These are phyloP conservation scores for Seriola rivoliana DNA, from an alignment of 2,113 vertebrate genomes.

Conservation along the genomic window DNA sequence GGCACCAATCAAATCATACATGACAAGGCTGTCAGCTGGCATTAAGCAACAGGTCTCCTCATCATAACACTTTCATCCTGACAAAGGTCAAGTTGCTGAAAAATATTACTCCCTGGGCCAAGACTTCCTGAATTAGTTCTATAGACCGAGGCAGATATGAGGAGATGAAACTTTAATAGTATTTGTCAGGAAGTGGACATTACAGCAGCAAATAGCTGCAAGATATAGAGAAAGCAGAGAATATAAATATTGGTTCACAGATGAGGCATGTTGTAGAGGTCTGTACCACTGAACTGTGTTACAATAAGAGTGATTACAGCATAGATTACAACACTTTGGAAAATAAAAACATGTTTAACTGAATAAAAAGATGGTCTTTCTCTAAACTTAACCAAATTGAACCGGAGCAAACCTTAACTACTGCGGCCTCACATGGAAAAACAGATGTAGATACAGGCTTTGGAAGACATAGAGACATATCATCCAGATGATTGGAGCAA, in stretches of 20 bases:
- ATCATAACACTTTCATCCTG: constrained; percentile 28
- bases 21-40: constrained; percentile 52
- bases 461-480: too few relatives aligned
- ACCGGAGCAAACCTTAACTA: neutral
- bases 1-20: constrained; percentile 57
- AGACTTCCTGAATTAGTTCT: constrained; percentile 33
- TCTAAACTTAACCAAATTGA: neutral
- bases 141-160: constrained; percentile 12
- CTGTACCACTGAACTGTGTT: neutral
- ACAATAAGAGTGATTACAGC: too few relatives aligned
- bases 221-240: neutral
- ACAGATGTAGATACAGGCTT: neutral
- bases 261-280: neutral
- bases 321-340: neutral
- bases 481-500: too few relatives aligned
- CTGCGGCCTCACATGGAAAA: neutral
- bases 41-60: constrained; percentile 56
- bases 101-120: constrained; percentile 44
- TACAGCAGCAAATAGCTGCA: neutral
- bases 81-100: constrained; percentile 61
- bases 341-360: neutral
- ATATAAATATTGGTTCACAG: neutral
- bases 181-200: neutral
- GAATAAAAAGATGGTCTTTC: too few relatives aligned
- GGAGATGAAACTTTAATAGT: constrained; percentile 25